Evolutionary conservation across 37 sponge, comb jelly and placozoan genomes (phyloP).

Genomic region (Chondrosia reniformis): DNA sequence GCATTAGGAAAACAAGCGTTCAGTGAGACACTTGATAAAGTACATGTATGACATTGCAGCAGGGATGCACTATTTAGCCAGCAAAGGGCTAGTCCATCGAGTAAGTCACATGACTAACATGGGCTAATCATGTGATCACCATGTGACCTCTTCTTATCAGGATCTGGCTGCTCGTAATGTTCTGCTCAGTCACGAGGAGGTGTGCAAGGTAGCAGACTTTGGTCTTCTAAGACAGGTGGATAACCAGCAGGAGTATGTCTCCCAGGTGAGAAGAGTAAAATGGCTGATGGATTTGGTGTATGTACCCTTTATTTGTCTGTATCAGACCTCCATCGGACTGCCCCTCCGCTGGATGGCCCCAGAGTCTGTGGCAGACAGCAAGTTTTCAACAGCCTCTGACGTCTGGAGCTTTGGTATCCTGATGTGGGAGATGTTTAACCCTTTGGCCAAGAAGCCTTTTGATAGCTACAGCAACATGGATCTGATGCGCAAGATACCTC

Average conservation of each 20-base stretch:
- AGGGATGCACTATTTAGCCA: constrained; percentile 80
- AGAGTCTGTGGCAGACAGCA: constrained; percentile 32
- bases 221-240: constrained; percentile 50
- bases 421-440: constrained; percentile 71
- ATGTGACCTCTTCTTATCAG: constrained; percentile 28
- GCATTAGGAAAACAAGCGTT: constrained; percentile 5
- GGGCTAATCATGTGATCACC: not conserved
- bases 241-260: not conserved
- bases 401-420: constrained; percentile 75
- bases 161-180: constrained; percentile 85
- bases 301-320: not conserved
- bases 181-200: constrained; percentile 53
- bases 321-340: not conserved
- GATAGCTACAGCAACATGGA: constrained; percentile 19
- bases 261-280: constrained; percentile 16
- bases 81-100: constrained; percentile 42
- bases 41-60: constrained; percentile 70
- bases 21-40: constrained; percentile 43
- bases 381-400: constrained; percentile 64
- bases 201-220: constrained; percentile 87
- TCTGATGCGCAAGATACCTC: constrained; percentile 17
- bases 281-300: too few relatives aligned
- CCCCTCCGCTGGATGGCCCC: constrained; percentile 68
- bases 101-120: constrained; percentile 37
- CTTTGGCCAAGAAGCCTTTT: constrained; percentile 7